phyloP scores from a whole-genome alignment of 2,888 invertebrate species.

The Athalia rosae region DNA sequence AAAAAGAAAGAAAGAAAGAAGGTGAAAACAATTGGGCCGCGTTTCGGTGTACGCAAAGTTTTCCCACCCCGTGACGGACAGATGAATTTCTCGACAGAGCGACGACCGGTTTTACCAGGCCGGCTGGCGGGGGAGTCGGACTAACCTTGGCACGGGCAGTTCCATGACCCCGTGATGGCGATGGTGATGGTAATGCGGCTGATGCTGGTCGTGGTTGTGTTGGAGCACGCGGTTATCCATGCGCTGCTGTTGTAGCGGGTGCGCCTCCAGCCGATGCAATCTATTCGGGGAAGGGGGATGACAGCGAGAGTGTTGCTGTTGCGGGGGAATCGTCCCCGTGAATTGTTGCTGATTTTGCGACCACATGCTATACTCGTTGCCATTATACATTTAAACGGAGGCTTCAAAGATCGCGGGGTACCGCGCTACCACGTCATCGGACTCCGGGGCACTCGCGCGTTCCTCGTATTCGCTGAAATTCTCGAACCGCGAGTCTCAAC shows the following conservation, averaged over 20 bases:
- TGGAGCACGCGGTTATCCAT: conserved; percentile 48
- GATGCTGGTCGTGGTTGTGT: conserved; percentile 52
- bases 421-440: neutral
- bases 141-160: conserved; percentile 51
- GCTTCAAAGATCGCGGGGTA: neutral
- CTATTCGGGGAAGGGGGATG: conserved; percentile 45
- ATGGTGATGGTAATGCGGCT: conserved; percentile 44
- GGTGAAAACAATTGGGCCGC: too few relatives aligned
- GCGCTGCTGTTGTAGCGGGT: conserved; percentile 44
- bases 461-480: neutral
- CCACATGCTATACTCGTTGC: conserved; percentile 31
- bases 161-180: conserved; percentile 55
- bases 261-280: conserved; percentile 34
- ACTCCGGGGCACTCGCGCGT: neutral
- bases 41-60: neutral
- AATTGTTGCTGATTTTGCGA: conserved; percentile 35
- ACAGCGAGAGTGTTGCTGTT: conserved; percentile 51
- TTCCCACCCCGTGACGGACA: neutral
- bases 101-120: neutral
- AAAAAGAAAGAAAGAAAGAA: too few relatives aligned
- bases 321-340: conserved; percentile 59
- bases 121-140: conserved; percentile 6
- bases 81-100: neutral
- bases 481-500: neutral
- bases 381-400: conserved; percentile 6